Base-by-base conservation (phyloP, 2,888 invertebrate genomes). In the Ophonus ardosiacus region DNA sequence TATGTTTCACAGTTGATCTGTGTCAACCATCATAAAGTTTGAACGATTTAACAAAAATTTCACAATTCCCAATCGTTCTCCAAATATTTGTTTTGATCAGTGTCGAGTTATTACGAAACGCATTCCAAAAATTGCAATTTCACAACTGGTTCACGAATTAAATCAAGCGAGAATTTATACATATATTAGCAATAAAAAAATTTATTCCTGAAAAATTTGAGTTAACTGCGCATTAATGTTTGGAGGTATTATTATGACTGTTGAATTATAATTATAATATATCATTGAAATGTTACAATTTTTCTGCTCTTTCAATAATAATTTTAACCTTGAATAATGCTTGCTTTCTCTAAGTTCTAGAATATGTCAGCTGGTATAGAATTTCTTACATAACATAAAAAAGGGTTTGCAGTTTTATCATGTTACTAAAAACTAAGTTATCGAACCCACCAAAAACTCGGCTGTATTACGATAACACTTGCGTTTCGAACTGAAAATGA, bases 131-230 rank as follows among this genome's bases (percentile, higher is more conserved):
- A 68, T 31, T 15, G 4, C n/a, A 68, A 38, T 68, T 68, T 68
- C 68, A 68, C 15, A 68, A 68, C 63, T 63, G 7, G 63, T 8
- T 21, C 63, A 51, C 2, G 43, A 10, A 5, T 0, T 59, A 38
- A 68, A 68, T 68, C 68, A 68, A 24, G 68, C 68, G 68, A 31
- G 68, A 68, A 68, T 68, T 68, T 68, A 38, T 68, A 21, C 38
- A 68, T n/a, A 38, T 15, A 59, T 21, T 17, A 31, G 31, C 31
- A 31, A 51, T 51, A 51, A 51, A 51, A 51, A 51, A 51, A 4
- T 10, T 10, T 0, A 51, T 51, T 51, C 43, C 43, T 7, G 43
- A 51, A 51, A 51, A 51, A 13, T 8, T 51, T 51, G 8, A 5
- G 43, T 51, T 51, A 0, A 31, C 43, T 51, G 13, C 8, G 13